A percentile compares a stretch with the other conserved stretches of the same genome.
phyloP scores from a whole-genome alignment of 2,113 vertebrate genomes.

The Erythrocercus mccallii region DNA sequence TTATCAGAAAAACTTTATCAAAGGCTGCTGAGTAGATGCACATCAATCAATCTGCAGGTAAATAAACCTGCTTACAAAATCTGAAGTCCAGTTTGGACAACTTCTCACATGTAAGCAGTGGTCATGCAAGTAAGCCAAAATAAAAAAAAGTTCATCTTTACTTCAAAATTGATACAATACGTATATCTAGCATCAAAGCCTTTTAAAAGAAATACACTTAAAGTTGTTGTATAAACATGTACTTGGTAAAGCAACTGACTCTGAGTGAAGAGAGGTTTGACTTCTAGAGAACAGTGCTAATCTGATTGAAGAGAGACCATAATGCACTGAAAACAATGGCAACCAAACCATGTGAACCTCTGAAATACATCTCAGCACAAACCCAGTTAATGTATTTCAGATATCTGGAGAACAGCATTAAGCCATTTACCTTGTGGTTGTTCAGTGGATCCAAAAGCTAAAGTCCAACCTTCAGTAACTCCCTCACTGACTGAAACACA shows the following conservation, averaged over 20 bases:
- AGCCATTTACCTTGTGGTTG: background rate
- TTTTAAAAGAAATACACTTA: background rate
- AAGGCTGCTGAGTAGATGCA: background rate
- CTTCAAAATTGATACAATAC: background rate
- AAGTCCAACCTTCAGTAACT: background rate
- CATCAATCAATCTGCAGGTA: background rate
- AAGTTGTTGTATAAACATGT: background rate
- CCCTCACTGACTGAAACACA: background rate
- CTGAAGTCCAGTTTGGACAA: background rate
- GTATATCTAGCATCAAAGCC: background rate
- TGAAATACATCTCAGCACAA: background rate
- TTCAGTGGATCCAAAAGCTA: background rate
- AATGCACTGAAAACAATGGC: background rate
- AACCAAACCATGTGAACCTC: background rate
- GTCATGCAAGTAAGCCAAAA: background rate
- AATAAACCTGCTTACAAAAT: background rate
- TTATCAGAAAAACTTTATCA: background rate
- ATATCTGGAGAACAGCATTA: background rate
- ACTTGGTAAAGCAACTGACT: background rate
- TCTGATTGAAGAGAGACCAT: background rate
- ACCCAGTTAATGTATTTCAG: background rate
- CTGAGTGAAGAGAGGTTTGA: background rate
- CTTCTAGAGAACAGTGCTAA: background rate
- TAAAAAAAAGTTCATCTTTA: background rate
- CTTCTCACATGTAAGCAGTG: background rate